Evolutionary conservation across 2,113 vertebrate genomes (phyloP), one percentile per base, ranked within the genome.

Genomic region (Eudyptes chrysolophus): DNA sequence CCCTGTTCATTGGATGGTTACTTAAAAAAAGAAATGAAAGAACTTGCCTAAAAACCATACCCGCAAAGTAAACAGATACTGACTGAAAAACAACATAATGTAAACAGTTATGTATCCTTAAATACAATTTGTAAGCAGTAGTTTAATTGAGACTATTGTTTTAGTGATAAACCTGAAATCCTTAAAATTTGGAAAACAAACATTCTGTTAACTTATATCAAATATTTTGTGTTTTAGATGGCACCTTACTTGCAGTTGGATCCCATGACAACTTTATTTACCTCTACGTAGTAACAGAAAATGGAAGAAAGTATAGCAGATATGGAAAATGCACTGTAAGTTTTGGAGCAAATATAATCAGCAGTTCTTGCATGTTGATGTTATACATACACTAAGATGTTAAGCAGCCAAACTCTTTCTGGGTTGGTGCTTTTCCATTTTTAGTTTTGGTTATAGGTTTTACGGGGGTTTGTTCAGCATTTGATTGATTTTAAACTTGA

Each of bases 211-310:
- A 79, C 80, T 75, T 14, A 26, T 62, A 44, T 88, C 6, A 72
- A 49, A 94, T 89, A 66, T 92, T 96, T 96, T 96, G 34, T 87
- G 22, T 98, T 98, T 42, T 96, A 99, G 99, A 99, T 98, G 99
- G 99, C 77, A 97, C 96, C 87, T 98, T 99, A 96, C 98, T 99
- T 98, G 99, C 99, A 80, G 99, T 99, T 65, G 99, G 99, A 92
- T 99, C 99, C 91, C 99, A 99, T 9, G 99, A 99, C 98, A 99
- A 99, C 98, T 99, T 99, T 77, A 99, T 99, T 99, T 99, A 99
- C 98, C 99, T 99, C 98, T 99, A 99, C 74, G 98, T 96, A 44
- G 99, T 99, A 85, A 98, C 99, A 22, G 99, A 99, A 96, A 99
- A 98, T 91, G 99, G 99, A 97, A 99, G 99, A 90, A 99, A 99